Conservation (phyloP, 2,113 vertebrate genomes). For the Halichoeres trimaculatus region DNA sequence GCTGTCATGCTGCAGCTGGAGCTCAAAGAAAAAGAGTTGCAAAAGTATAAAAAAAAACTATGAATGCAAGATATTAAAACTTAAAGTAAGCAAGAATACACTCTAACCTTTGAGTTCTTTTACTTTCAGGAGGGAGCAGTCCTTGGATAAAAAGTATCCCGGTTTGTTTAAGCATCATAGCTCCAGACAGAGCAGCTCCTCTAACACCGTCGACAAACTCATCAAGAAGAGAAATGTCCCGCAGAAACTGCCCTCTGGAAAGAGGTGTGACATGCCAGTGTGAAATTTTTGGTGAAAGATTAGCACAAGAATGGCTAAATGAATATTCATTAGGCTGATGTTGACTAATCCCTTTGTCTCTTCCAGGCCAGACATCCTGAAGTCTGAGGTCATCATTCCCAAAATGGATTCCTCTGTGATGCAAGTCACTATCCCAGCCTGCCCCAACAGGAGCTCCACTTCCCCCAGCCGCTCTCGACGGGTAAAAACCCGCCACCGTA, state of each 20-base stretch:
- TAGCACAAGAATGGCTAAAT: constrained; percentile 14
- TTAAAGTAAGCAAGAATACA: not conserved
- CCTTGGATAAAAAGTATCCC: constrained; percentile 93
- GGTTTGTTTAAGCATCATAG: constrained; percentile 91
- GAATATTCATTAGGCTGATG: constrained; percentile 21
- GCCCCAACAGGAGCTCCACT: constrained; percentile 88
- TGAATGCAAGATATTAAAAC: not conserved
- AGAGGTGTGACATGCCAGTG: constrained; percentile 82
- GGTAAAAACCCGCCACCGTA: constrained; percentile 91
- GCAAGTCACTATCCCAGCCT: constrained; percentile 90
- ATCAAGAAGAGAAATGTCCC: constrained; percentile 97
- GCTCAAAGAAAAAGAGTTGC: constrained; percentile 95
- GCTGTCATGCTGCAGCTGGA: constrained; percentile 97
- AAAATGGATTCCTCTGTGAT: constrained; percentile 92
- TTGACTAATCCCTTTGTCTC: constrained; percentile 26
- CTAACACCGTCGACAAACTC: constrained; percentile 95
- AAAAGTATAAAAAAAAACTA: constrained; percentile 79
- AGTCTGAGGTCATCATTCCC: constrained; percentile 93
- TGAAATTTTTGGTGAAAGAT: constrained; percentile 28
- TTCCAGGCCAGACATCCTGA: constrained; percentile 92
- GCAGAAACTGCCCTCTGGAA: constrained; percentile 94
- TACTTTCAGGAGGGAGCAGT: constrained; percentile 90
- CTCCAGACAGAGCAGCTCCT: constrained; percentile 86
- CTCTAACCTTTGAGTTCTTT: constrained; percentile 12
- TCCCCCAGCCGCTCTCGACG: constrained; percentile 91